A percentile compares a stretch with the other conserved stretches of the same genome.
These are phyloP conservation scores for Diachasmimorpha longicaudata DNA, from an alignment of 1,140 invertebrate genomes.

Conservation along the genomic window DNA sequence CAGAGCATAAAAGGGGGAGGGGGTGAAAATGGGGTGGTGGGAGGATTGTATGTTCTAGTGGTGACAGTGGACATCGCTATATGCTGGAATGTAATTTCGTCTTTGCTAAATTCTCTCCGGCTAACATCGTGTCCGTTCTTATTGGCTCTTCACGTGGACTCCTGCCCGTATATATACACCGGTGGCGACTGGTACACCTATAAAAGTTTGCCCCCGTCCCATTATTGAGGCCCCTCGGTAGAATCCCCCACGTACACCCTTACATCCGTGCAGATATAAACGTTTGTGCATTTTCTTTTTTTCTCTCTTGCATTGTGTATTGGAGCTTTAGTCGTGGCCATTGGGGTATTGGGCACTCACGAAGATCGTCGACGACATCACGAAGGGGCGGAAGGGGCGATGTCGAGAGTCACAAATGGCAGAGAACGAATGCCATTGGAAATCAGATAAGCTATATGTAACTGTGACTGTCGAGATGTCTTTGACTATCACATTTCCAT, in stretches of 20 bases:
- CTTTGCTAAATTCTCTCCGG: constrained; percentile 51
- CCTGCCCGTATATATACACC: not conserved
- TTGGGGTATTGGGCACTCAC: constrained; percentile 11
- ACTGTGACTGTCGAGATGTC: no score
- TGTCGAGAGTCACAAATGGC: not conserved
- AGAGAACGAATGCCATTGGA: constrained; percentile 18
- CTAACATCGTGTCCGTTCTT: constrained; percentile 39
- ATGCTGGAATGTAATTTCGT: constrained; percentile 59
- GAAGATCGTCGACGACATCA: constrained; percentile 15
- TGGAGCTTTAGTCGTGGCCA: constrained; percentile 23
- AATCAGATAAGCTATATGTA: constrained; percentile 31
- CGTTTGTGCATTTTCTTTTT: constrained; percentile 18
- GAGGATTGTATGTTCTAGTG: constrained; percentile 14
- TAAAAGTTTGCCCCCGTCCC: constrained; percentile 30
- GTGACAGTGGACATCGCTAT: constrained; percentile 38
- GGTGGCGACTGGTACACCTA: constrained; percentile 26
- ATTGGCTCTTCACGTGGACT: constrained; percentile 54
- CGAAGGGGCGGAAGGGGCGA: not conserved
- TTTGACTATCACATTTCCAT: no score
- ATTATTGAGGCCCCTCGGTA: constrained; percentile 32
- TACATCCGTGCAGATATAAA: constrained; percentile 48
- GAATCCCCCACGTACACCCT: constrained; percentile 15
- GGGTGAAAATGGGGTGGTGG: not conserved
- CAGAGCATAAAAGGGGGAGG: not conserved
- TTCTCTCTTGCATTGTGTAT: constrained; percentile 6